Evolutionary conservation across 2,113 vertebrate species (phyloP), one percentile per base, ranked within the genome.

Genomic region (Monopterus albus): DNA sequence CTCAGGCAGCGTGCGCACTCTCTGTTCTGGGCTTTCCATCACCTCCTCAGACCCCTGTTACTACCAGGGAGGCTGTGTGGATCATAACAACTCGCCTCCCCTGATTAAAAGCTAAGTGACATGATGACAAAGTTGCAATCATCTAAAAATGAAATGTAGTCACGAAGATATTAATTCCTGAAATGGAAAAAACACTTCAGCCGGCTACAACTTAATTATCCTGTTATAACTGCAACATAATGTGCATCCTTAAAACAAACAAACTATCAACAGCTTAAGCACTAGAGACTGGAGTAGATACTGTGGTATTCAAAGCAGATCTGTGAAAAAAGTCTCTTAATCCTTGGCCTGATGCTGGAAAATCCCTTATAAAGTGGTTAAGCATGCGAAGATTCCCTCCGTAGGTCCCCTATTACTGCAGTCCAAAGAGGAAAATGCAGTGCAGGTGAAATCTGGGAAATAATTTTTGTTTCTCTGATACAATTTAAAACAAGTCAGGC

Each of bases 71-170:
- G 64, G 68, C 63, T 25, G 59, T 18, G 40, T 70, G 35, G 74
- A 84, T 85, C 78, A 83, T 51, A 79, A 74, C 78, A 87, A 82
- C 70, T 55, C 58, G 71, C 66, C 65, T 75, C 77, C 62, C 50
- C 58, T 56, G 75, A 83, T 86, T 78, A 77, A 80, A 79, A 74
- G 17, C 35, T 56, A 68, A 73, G 43, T 60, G 59, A 81, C 75
- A 63, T 49, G 43, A 65, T 71, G 60, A 87, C 68, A 71, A 77
- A 79, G 67, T 36, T 33, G 42, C 66, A 47, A 47, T 49, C 8
- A 13, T 73, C 9, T 39, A 38, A 28, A 46, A 63, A 58, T 45
- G 43, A 84, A 79, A 73, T 45, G 49, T 29, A 62, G 59, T 49
- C 39, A 77, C 73, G 40, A 57, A 81, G 86, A 83, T 45, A 80